A percentile compares a stretch with the other conserved stretches of the same genome.
These are phyloP conservation scores for Whitmania pigra DNA, from an alignment of 1,140 invertebrate genomes.

Conservation along the genomic window DNA sequence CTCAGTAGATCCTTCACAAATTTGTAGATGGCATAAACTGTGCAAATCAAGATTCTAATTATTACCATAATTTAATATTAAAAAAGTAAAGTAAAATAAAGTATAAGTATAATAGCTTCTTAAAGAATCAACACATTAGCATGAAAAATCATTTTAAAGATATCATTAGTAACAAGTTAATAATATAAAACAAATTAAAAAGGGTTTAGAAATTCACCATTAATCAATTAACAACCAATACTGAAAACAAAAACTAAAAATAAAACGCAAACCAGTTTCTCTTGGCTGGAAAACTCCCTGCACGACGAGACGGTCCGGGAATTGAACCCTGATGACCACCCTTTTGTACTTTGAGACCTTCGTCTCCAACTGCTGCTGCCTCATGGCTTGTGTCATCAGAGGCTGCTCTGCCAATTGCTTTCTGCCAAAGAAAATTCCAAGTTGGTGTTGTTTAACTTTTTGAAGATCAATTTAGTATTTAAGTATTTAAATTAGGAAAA, in stretches of 20 bases:
- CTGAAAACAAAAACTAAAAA: background rate
- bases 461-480: too few species aligned
- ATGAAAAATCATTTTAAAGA: too few species aligned
- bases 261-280: constrained; percentile 45
- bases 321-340: constrained; percentile 62
- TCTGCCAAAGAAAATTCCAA: constrained; percentile 30
- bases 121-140: too few species aligned
- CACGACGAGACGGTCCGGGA: constrained; percentile 63
- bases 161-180: background rate
- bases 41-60: background rate
- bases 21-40: constrained; percentile 51
- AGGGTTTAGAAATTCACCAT: too few species aligned
- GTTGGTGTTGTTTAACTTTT: too few species aligned
- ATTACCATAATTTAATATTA: constrained; percentile 3
- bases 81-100: too few species aligned
- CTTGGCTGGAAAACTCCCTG: constrained; percentile 62
- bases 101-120: too few species aligned
- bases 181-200: constrained; percentile 15
- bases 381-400: constrained; percentile 52
- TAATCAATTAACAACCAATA: too few species aligned
- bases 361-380: constrained; percentile 51
- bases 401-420: constrained; percentile 50
- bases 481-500: too few species aligned
- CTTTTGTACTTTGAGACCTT: constrained; percentile 56
- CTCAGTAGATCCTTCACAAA: constrained; percentile 58